Base-by-base conservation (phyloP, 53 echinoderm and acorn worm species). In the Echinometra lucunter region DNA sequence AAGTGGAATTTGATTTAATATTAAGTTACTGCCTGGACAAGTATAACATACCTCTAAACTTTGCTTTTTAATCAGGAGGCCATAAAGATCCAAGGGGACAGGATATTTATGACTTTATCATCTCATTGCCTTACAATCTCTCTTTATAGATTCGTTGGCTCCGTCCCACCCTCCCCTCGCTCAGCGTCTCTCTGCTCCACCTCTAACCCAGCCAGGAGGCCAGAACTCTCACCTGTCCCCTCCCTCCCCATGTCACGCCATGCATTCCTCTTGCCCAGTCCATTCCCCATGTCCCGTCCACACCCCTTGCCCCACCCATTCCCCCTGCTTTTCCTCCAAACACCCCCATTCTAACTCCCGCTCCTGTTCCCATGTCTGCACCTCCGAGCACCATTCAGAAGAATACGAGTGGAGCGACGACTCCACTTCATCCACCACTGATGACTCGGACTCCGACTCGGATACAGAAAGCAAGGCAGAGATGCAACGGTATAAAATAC, bases 181-280 rank as follows among this genome's bases (percentile, higher is more conserved):
- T 25, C 97, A 98, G 92, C 97, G 99, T 67, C 95, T 99, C 53
- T 99, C 99, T 10, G 99, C 99, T 92, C 97, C 97, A 27, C 97
- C 96, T 94, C 96, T 96, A 66, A 97, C 96, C 94, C 95, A 95
- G 49, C 95, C 96, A 12, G 90, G 91, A 37, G 91, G 95, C 93
- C 94, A 91, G 82, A 95, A 97, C 74, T 91, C 97, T 95, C 94
- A 92, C 74, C 96, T 95, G 82, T 88, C 96, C 17, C 97, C 98
- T 6, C 97, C 98, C 44, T 96, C 97, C 12, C 96, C 98, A 1
- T 96, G 97, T 88, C 94, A 93, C n/a, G 96, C 96, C 70, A 90
- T 96, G 45, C 97, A 97, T 45, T 95, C 96, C 25, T 95, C 96
- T 82, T 98, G 98, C 88, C 98, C 98, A 1, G 96, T 98, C 80